Base-by-base conservation (phyloP, 2,888 invertebrate species). In the Morinoia aosen region DNA sequence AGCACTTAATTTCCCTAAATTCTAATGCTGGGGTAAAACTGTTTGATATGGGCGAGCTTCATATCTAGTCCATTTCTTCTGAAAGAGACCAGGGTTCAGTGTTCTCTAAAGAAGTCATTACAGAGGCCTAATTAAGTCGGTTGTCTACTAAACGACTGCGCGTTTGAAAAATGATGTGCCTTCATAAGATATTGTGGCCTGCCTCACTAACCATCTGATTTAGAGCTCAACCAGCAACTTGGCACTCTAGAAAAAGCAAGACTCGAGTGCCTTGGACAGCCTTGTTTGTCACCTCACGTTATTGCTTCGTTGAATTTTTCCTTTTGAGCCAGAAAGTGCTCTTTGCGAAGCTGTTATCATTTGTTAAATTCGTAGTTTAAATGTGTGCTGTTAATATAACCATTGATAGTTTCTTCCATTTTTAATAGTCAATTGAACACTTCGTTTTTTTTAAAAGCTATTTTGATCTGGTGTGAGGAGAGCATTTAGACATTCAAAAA, bases 111-210 rank as follows among this genome's bases (percentile, higher is more conserved):
- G 76, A 76, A 76, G 76, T 76, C 76, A 76, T 76, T 76, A 76
- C 76, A 76, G 76, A 19, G 76, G 76, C 76, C 76, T 76, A 76
- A 76, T 76, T 76, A 76, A 76, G 76, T 76, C 76, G 33, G 8
- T 76, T 76, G 76, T 76, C 76, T 76, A 76, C 76, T 76, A 76
- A 76, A 76, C 76, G 76, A 76, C 76, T 76, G 33, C 76, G 33
- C 19, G 76, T 76, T 76, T 76, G 76, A 33, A 76, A 76, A 76
- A 76, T 76, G 76, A 76, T 25, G 76, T 76, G 33, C 76, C 33
- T 76, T 76, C 76, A 7, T 10, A 76, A 76, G 76, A 76, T 76
- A 76, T 76, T 76, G 76, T 76, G 76, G 33, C 16, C 19, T 16
- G 33, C 76, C 25, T 33, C 76, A 76, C 33, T 33, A 10, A 76